Evolutionary conservation across 2,797 vertebrate species (phyloP).

Genomic region (Pantherophis vulpinus): DNA sequence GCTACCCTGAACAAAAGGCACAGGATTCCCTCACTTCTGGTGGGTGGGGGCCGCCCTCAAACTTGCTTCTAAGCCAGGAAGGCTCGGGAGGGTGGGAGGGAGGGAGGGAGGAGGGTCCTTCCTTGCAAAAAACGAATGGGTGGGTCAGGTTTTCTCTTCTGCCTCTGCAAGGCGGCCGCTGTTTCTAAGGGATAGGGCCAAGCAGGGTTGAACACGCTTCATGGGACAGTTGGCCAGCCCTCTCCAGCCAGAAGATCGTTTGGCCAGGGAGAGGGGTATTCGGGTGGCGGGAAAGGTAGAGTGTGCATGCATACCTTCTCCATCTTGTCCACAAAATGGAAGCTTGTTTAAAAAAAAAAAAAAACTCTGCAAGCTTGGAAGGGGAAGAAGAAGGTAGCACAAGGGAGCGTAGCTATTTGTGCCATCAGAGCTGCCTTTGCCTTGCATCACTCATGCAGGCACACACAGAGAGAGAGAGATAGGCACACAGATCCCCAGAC

Average conservation of each 20-base stretch:
- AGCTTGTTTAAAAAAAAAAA: slow-evolving; percentile 7
- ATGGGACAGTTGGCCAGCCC: background rate
- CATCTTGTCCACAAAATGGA: background rate
- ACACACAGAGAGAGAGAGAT: too few species aligned
- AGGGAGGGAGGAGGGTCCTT: background rate
- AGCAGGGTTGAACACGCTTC: background rate
- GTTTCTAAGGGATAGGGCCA: background rate
- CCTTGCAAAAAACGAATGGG: background rate
- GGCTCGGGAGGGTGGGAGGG: background rate
- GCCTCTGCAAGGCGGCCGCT: too few species aligned
- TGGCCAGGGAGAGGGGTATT: background rate
- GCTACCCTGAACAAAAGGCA: background rate
- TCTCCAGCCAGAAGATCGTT: background rate
- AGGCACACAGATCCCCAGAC: background rate
- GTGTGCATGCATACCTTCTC: background rate
- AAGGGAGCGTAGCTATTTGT: background rate
- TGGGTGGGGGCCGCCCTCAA: background rate
- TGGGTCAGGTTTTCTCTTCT: background rate
- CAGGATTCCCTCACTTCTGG: background rate
- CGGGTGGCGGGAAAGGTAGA: background rate
- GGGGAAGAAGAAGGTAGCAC: accelerated
- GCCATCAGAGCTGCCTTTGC: background rate
- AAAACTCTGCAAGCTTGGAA: background rate
- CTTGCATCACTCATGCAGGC: background rate
- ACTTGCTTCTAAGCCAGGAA: background rate